These are phyloP conservation scores for Merodon equestris DNA, from an alignment of 2,888 invertebrate genomes.

Conservation along the genomic window DNA sequence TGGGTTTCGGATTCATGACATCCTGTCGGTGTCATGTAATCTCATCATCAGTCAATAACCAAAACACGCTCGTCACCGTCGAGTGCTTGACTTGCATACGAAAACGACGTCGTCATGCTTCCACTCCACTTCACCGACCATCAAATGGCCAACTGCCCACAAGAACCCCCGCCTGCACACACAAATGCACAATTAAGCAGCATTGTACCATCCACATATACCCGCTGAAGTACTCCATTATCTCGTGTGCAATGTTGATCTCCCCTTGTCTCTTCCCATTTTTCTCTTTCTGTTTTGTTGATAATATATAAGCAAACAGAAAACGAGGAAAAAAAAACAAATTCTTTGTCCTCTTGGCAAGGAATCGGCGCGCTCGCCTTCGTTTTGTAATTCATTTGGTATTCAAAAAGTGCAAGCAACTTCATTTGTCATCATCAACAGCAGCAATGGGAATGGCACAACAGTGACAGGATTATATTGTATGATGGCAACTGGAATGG, in stretches of 20 bases:
- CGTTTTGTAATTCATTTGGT: slow-evolving; percentile 44
- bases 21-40: slow-evolving; percentile 29
- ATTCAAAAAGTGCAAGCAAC: slow-evolving; percentile 64
- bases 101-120: slow-evolving; percentile 17
- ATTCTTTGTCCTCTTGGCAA: background rate
- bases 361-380: slow-evolving; percentile 11
- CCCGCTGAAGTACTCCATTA: too few relatives aligned
- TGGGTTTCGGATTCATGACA: slow-evolving; percentile 7
- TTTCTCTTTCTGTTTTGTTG: too few relatives aligned
- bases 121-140: background rate
- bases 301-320: too few relatives aligned
- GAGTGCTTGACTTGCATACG: slow-evolving; percentile 24
- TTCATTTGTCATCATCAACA: slow-evolving; percentile 61
- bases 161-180: slow-evolving; percentile 17
- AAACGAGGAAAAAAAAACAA: background rate
- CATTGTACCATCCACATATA: slow-evolving; percentile 22
- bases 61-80: slow-evolving; percentile 13
- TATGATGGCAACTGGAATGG: slow-evolving; percentile 5
- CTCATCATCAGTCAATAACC: slow-evolving; percentile 28
- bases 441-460: slow-evolving; percentile 23
- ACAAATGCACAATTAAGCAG: slow-evolving; percentile 41
- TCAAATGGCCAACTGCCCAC: slow-evolving; percentile 23
- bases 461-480: background rate
- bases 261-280: slow-evolving; percentile 12
- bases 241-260: background rate